phyloP scores from a whole-genome alignment of 2,797 vertebrate genomes.

The Cephalopachus bancanus region DNA sequence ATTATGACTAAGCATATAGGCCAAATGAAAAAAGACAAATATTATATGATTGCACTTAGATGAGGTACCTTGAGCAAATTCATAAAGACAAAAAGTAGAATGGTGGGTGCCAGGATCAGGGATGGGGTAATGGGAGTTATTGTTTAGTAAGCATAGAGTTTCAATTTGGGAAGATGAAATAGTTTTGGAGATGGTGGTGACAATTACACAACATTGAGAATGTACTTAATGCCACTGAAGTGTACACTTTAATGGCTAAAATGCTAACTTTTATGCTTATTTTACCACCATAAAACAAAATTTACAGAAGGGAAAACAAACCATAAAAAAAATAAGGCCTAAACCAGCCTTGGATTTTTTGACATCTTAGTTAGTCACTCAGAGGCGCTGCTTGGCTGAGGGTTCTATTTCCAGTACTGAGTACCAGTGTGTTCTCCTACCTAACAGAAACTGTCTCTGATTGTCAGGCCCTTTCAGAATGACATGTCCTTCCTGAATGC shows the following conservation, averaged over 20 bases:
- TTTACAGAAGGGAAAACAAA: background rate
- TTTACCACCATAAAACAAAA: background rate
- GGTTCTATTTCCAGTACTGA: background rate
- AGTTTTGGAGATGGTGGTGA: background rate
- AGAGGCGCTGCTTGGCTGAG: background rate
- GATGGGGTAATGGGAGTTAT: rapidly evolving
- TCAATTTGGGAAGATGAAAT: background rate
- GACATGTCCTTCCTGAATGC: background rate
- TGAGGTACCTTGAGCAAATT: background rate
- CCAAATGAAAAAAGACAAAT: background rate
- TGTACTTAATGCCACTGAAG: background rate
- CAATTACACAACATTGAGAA: too few species aligned
- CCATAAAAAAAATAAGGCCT: background rate
- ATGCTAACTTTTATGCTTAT: background rate
- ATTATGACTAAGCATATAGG: background rate
- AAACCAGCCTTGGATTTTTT: background rate
- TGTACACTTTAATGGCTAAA: background rate
- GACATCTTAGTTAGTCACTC: background rate
- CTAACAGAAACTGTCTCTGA: background rate
- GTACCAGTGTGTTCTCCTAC: background rate
- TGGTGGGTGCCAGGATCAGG: background rate
- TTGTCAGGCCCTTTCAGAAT: background rate
- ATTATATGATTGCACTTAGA: rapidly evolving
- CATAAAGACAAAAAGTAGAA: background rate
- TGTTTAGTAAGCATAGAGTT: too few species aligned